Percentiles rank a stretch among this genome's conserved stretches.
These are phyloP conservation scores for Gallinago media DNA, from an alignment of 2,113 vertebrate species.

Conservation along the genomic window DNA sequence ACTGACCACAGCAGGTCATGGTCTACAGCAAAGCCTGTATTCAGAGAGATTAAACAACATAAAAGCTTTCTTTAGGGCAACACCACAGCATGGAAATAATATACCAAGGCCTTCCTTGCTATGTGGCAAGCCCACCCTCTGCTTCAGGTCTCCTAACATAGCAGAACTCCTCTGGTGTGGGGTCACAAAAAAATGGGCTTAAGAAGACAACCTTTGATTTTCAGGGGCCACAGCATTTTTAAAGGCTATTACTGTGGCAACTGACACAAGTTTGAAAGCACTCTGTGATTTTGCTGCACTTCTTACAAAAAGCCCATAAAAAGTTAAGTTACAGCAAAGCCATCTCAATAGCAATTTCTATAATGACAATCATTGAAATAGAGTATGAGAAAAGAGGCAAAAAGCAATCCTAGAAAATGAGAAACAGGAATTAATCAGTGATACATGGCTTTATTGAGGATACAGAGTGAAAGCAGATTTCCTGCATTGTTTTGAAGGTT, in stretches of 20 bases:
- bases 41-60: background rate
- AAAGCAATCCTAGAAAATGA: background rate
- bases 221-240: fast-evolving
- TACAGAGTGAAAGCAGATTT: constrained; percentile 23
- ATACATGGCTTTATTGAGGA: background rate
- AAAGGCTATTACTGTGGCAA: background rate
- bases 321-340: background rate
- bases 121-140: background rate
- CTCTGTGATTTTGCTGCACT: background rate
- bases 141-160: background rate
- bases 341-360: background rate
- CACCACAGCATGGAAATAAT: background rate
- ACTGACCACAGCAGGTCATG: background rate
- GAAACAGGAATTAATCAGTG: background rate
- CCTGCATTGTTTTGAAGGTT: constrained; percentile 8
- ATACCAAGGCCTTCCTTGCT: background rate
- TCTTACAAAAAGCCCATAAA: background rate
- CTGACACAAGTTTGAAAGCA: background rate
- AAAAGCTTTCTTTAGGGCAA: background rate
- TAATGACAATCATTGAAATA: background rate
- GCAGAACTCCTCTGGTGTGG: background rate
- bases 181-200: background rate
- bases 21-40: background rate
- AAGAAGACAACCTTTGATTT: background rate
- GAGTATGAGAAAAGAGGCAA: background rate